Base-by-base conservation (phyloP, 2,113 vertebrate species). In the Vulpes vulpes region DNA sequence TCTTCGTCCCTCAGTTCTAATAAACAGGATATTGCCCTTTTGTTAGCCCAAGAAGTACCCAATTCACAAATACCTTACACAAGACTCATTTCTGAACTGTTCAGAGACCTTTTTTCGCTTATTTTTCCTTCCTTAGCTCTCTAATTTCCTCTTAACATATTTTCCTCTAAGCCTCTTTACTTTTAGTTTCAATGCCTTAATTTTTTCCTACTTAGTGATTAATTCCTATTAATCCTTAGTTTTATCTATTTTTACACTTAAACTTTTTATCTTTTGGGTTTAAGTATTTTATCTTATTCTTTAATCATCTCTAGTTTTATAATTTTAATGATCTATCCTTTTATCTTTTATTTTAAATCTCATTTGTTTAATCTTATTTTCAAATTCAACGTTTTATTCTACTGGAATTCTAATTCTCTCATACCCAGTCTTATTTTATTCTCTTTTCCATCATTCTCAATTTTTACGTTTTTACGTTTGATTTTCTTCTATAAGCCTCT, bases 171-270 rank as follows among this genome's bases (percentile, higher is more conserved):
- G 78, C 85, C 27, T 91, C 89, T 79, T 97, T 97, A 96, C 59
- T 95, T 95, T 98, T 95, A 96, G 92, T 97, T 97, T 97, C 89
- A 96, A 95, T 96, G 89, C 27, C 89, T 98, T 96, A 93, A 94
- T 96, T 95, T 96, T 96, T 96, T 76, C 49, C 79, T 95, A 59
- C 81, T 95, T 97, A 97, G 94, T 97, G 79, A 96, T 87, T 97
- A 96, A 95, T 87, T 78, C 78, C 79, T 92, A 96, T 79, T 97
- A 96, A 98, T 84, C 80, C 85, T 94, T 93, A 89, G 59, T 96
- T 90, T 91, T 97, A 94, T 80, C 73, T 98, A 85, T 92, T 89
- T 98, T 97, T 96, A 94, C 64, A 94, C 89, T 96, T 94, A 97
- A 96, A 96, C 49, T 84, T 97, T 97, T 94, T 85, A 95, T 97